Evolutionary conservation across 2,113 vertebrate species (phyloP).

Genomic region (Sturnira hondurensis): DNA sequence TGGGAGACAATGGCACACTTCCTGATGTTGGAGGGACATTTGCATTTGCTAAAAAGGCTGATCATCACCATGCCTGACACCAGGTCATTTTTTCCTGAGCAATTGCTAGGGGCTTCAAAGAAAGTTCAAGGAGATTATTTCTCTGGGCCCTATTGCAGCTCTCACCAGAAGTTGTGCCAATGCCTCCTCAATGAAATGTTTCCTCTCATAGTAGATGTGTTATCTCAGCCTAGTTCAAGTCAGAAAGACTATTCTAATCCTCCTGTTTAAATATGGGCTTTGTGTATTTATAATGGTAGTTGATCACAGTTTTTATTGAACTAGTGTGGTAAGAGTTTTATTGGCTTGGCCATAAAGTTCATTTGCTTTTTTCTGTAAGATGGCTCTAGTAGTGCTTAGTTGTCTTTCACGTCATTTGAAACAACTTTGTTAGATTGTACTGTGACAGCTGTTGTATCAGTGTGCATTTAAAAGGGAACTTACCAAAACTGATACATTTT

Average conservation of each 20-base stretch:
- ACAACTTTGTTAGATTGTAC: no score
- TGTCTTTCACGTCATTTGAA: no score
- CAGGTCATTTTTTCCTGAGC: conserved; percentile 8
- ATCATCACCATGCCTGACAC: not conserved
- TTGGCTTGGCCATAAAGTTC: no score
- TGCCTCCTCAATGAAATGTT: not conserved
- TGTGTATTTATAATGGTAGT: not conserved
- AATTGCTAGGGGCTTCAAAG: not conserved
- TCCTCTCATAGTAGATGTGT: not conserved
- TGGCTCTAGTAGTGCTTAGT: no score
- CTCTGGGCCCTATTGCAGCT: not conserved
- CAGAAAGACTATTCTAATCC: not conserved
- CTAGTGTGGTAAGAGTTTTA: not conserved
- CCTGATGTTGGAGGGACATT: not conserved
- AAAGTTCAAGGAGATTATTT: not conserved
- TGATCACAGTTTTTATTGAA: not conserved
- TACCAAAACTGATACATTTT: no score
- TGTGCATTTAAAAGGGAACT: no score
- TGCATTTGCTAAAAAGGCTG: not conserved
- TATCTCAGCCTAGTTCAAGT: not conserved
- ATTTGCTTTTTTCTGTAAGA: no score
- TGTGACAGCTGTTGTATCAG: no score
- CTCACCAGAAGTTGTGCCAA: not conserved
- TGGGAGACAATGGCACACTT: not conserved
- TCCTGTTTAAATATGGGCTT: not conserved